Evolutionary conservation across 2,797 vertebrate genomes (phyloP).

Genomic region (Manis javanica): DNA sequence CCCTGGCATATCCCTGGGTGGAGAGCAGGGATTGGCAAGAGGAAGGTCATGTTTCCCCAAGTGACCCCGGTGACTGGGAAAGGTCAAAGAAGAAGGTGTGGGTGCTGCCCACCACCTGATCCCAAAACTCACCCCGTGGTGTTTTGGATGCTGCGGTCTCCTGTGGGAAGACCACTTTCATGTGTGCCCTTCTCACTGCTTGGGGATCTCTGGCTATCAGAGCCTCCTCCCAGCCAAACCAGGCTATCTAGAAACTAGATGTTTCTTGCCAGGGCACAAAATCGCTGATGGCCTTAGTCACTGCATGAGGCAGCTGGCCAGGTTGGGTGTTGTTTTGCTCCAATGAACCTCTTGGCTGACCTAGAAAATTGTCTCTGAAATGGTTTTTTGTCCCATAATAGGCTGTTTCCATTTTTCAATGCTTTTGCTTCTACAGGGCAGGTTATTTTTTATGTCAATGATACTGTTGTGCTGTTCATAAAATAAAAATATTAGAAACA

Average conservation of each 20-base stretch:
- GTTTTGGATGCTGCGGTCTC: not conserved
- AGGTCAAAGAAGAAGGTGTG: not conserved
- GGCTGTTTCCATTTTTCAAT: not conserved
- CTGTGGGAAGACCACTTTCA: not conserved
- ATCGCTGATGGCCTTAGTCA: not conserved
- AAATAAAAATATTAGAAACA: not conserved
- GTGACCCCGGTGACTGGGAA: not conserved
- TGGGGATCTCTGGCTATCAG: not conserved
- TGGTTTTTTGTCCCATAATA: too few relatives aligned
- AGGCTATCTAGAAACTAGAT: not conserved
- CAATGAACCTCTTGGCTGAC: not conserved
- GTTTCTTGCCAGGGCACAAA: not conserved
- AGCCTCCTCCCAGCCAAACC: not conserved
- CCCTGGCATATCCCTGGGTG: too few relatives aligned
- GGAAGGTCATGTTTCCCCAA: too few relatives aligned
- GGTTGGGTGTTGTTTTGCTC: not conserved
- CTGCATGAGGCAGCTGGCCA: not conserved
- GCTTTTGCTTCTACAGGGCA: not conserved
- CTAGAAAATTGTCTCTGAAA: not conserved
- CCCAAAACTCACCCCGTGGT: not conserved
- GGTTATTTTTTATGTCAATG: not conserved
- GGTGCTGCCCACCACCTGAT: not conserved
- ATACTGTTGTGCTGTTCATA: not conserved
- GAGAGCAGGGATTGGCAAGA: too few relatives aligned
- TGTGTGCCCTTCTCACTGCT: not conserved